Base-by-base conservation (phyloP, 2,113 vertebrate genomes). In the Apteryx mantelli region DNA sequence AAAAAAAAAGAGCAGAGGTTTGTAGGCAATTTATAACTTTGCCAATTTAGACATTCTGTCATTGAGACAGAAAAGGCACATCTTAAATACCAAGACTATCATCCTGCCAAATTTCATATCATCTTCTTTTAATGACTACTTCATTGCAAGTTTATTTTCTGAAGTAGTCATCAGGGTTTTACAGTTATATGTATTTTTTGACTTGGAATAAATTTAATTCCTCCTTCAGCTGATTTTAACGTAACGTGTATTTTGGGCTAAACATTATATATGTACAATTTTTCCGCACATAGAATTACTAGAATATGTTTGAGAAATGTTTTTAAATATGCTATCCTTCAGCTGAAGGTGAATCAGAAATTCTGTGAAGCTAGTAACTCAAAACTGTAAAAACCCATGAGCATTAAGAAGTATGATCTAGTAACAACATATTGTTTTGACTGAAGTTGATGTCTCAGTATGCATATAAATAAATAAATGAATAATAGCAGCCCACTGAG, bases 391-490 rank as follows among this genome's bases (percentile, higher is more conserved):
- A 93, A 74, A 19, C 20, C 32, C 52, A 71, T 66, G 16, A 89
- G 69, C 11, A 66, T 80, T 93, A 76, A 19, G 69, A 95, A 84
- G 70, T 78, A 88, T 93, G 55, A 88, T 34, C 76, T 82, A 73
- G 50, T 81, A 96, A 81, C 48, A 77, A 78, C 24, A 64, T 90
- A 75, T 89, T 85, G 13, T 88, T 94, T 93, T 94, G 63, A 71
- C 60, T 83, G 74, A 71, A 69, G 22, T 30, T 84, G 64, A 74
- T 87, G 32, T 65, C 50, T 91, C 82, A 73, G 69, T 55, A 86
- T 69, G 34, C 56, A 63, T 44, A 70, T 50, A 94, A 97, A 91
- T 95, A 81, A 93, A 95, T 89, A 55, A 91, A 89, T 80, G 12
- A 88, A 82, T 68, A 86, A 40, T 19, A 83, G 28, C 38, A 92